Evolutionary conservation across 2,113 vertebrate genomes (phyloP).

Genomic region (Lutjanus erythropterus): DNA sequence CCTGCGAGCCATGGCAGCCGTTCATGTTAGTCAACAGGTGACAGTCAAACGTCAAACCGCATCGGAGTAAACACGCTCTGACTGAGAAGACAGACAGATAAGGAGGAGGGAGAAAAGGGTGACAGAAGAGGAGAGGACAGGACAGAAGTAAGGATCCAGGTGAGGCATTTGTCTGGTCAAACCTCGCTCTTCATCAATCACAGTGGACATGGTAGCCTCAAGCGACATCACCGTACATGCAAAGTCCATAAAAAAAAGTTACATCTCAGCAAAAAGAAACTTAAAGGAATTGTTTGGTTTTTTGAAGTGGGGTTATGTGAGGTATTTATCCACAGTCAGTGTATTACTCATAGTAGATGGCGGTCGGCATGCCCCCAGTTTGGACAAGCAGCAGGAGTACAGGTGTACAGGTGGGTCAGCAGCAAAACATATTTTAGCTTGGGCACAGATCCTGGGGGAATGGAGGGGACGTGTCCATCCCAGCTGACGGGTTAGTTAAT

Average conservation of each 20-base stretch:
- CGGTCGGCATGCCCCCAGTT: too few species aligned
- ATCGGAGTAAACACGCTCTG: constrained; percentile 47
- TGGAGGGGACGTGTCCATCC: too few species aligned
- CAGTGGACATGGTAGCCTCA: constrained; percentile 42
- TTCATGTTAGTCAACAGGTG: constrained; percentile 76
- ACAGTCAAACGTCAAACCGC: constrained; percentile 68
- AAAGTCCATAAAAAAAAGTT: constrained; percentile 23
- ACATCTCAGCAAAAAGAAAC: constrained; percentile 27
- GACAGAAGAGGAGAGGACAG: constrained; percentile 44
- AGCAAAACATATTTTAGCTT: too few species aligned
- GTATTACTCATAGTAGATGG: too few species aligned
- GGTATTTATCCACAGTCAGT: too few species aligned
- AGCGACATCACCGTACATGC: constrained; percentile 30
- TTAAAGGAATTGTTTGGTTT: too few species aligned
- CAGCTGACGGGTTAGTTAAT: too few species aligned
- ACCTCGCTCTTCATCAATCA: constrained; percentile 62
- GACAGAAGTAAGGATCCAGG: constrained; percentile 62
- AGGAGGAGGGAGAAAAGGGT: not conserved
- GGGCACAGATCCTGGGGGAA: too few species aligned
- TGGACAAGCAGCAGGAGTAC: too few species aligned
- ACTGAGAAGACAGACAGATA: constrained; percentile 59
- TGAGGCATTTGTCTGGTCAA: constrained; percentile 67
- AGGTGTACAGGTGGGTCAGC: too few species aligned
- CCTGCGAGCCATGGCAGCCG: constrained; percentile 41
- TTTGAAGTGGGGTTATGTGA: too few species aligned